Conservation (phyloP, 2,113 vertebrate species). For the Ceuthmochares aereus region DNA sequence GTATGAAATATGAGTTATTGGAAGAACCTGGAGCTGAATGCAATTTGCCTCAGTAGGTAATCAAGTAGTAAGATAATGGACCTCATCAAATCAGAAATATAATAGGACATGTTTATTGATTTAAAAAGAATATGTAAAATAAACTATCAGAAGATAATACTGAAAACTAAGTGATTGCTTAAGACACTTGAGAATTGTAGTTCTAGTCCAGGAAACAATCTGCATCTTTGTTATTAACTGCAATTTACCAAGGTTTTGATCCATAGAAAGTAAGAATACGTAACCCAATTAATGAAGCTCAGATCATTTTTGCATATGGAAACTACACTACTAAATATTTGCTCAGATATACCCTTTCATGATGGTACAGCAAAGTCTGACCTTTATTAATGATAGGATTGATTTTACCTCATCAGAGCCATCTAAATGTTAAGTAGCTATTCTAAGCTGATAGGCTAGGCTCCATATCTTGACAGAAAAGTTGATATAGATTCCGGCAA, state of each 20-base stretch:
- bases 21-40: not conserved
- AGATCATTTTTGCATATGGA: not conserved
- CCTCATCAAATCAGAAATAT: not conserved
- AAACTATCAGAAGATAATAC: not conserved
- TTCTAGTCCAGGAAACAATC: not conserved
- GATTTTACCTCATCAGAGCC: not conserved
- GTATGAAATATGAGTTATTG: not conserved
- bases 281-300: not conserved
- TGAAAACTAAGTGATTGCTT: not conserved
- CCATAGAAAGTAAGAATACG: not conserved
- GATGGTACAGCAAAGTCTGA: not conserved
- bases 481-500: not conserved
- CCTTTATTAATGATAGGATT: not conserved
- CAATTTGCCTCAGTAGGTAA: not conserved
- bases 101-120: not conserved
- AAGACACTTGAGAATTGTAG: not conserved
- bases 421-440: not conserved
- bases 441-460: not conserved
- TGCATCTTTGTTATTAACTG: not conserved
- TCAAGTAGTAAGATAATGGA: accelerated
- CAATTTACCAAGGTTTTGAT: not conserved
- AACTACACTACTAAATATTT: not conserved
- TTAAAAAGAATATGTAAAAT: not conserved
- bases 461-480: not conserved
- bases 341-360: not conserved